Percentiles rank a stretch among this genome's conserved stretches.
Evolutionary conservation across 2,797 vertebrate genomes (phyloP).

Genomic region (Amphiprion clarkii): DNA sequence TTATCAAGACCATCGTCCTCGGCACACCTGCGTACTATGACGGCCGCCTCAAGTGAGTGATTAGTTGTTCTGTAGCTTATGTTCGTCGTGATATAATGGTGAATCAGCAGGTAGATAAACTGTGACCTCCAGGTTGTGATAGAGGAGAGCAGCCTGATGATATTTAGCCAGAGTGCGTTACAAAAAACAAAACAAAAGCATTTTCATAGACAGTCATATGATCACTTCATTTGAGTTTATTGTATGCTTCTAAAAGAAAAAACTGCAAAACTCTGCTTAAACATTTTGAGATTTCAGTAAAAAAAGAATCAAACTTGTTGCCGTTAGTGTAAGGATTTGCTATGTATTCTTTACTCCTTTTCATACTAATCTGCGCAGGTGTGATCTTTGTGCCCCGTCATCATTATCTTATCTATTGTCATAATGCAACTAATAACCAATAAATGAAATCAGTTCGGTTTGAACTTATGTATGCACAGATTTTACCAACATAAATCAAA

Average conservation of each 20-base stretch:
- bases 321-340: background rate
- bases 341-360: background rate
- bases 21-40: slow-evolving; percentile 99
- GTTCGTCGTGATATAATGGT: background rate
- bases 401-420: slow-evolving; percentile 11
- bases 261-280: background rate
- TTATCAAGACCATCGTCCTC: slow-evolving; percentile 98
- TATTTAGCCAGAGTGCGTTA: background rate
- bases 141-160: slow-evolving; percentile 28
- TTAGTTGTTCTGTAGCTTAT: slow-evolving; percentile 8
- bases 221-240: background rate
- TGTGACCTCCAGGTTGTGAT: slow-evolving; percentile 11
- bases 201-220: background rate
- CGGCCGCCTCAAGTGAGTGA: slow-evolving; percentile 95
- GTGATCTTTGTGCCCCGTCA: slow-evolving; percentile 1
- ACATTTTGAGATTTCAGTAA: background rate
- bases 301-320: background rate
- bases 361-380: background rate
- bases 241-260: background rate
- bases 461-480: background rate
- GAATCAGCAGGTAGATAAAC: slow-evolving; percentile 25
- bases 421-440: slow-evolving; percentile 6
- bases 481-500: background rate
- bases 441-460: slow-evolving; percentile 13
- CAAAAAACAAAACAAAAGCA: background rate